Percentiles rank a stretch among this genome's conserved stretches.
These are phyloP conservation scores for Thelaira solivaga DNA, from an alignment of 2,888 invertebrate species.

Conservation along the genomic window DNA sequence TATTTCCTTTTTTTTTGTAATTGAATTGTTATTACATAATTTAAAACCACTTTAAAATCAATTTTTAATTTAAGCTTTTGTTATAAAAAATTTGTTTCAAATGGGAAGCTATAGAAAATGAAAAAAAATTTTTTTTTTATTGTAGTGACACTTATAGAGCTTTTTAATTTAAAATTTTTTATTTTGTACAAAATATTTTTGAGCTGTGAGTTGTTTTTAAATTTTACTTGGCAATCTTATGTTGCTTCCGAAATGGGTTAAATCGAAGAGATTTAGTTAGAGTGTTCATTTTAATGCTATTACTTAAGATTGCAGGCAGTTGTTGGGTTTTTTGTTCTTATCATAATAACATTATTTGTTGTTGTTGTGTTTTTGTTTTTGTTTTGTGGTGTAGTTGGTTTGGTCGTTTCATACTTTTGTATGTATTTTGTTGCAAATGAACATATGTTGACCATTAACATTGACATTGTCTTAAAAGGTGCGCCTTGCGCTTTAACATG, in stretches of 20 bases:
- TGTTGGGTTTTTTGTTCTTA: slow-evolving; percentile 17
- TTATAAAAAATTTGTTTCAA: too few relatives aligned
- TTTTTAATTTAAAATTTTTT: too few relatives aligned
- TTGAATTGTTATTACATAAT: too few relatives aligned
- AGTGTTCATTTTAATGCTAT: slow-evolving; percentile 53
- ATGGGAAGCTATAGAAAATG: too few relatives aligned
- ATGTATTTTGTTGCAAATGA: slow-evolving; percentile 58
- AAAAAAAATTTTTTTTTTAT: too few relatives aligned
- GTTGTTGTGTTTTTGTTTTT: not conserved
- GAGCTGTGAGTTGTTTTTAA: not conserved
- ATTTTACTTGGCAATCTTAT: not conserved
- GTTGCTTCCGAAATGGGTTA: slow-evolving; percentile 27
- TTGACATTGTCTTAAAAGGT: slow-evolving; percentile 69
- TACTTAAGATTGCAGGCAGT: slow-evolving; percentile 41
- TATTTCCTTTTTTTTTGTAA: too few relatives aligned
- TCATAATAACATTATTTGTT: slow-evolving; percentile 6
- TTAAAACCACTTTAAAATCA: too few relatives aligned
- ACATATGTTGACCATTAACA: slow-evolving; percentile 69
- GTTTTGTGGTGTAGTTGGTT: slow-evolving; percentile 15
- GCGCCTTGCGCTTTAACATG: slow-evolving; percentile 65
- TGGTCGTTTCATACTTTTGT: slow-evolving; percentile 15
- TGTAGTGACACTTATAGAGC: too few relatives aligned
- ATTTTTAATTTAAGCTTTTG: too few relatives aligned
- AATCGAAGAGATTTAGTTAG: slow-evolving; percentile 22
- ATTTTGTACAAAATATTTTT: too few relatives aligned